A percentile compares a stretch with the other conserved stretches of the same genome.
phyloP scores from a whole-genome alignment of 1,140 invertebrate species.

The Phymorhynchus buccinoides region DNA sequence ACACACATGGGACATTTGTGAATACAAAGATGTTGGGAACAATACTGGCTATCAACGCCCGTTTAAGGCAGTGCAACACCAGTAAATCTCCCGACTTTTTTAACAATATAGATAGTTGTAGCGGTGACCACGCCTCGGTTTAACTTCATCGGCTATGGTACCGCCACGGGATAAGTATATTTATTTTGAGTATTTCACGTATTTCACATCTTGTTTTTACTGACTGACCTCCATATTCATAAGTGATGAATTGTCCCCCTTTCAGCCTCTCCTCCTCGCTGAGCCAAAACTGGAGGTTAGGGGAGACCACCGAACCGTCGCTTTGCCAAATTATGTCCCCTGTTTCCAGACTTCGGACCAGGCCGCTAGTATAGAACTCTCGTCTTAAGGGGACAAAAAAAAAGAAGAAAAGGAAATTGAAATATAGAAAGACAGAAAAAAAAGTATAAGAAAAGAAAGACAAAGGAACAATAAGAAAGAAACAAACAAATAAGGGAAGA shows the following conservation, averaged over 20 bases:
- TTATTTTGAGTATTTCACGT: no score
- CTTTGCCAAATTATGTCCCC: constrained; percentile 44
- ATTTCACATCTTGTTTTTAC: no score
- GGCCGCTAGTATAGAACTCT: constrained; percentile 36
- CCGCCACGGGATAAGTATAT: no score
- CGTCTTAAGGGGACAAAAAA: not conserved
- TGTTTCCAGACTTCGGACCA: constrained; percentile 15
- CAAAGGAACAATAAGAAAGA: not conserved
- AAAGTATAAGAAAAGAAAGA: not conserved
- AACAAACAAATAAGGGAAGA: not conserved
- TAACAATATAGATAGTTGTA: no score
- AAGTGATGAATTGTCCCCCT: constrained; percentile 45
- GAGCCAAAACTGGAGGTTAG: constrained; percentile 47
- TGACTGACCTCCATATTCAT: constrained; percentile 55
- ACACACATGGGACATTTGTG: no score
- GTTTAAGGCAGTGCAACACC: no score
- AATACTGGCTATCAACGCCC: no score
- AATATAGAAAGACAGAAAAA: no score
- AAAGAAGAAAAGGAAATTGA: not conserved
- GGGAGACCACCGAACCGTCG: constrained; percentile 33
- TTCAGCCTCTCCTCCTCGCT: constrained; percentile 45
- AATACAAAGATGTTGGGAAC: no score
- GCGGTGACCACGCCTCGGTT: no score
- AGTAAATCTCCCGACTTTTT: no score
- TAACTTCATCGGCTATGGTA: no score